Base-by-base conservation (phyloP, 2,888 invertebrate species). In the Teinopalpus imperialis region DNA sequence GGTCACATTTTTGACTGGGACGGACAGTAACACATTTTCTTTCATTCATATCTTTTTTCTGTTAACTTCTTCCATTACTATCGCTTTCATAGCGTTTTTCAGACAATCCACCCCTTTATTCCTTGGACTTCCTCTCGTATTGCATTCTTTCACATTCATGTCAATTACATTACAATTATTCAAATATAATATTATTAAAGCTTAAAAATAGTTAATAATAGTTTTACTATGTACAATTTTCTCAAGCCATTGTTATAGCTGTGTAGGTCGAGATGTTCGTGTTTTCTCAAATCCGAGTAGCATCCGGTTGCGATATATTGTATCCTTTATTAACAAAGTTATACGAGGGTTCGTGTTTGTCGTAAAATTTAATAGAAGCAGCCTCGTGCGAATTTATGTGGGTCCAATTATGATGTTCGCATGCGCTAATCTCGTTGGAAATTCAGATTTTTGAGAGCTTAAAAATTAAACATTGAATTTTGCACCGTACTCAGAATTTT, bases 301-400 rank as follows among this genome's bases (percentile, higher is more conserved):
- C 71, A 69, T 69, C 70, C 71, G 74, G 60, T 65, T 56, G 62
- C 69, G 64, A 81, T 81, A 77, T 74, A 79, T 78, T 70, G 77
- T 70, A 74, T 71, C 75, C 70, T 77, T 82, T 85, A 85, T 82
- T 83, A 86, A 80, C 81, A 83, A 87, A 87, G 83, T 86, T 86
- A 74, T 74, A 78, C 70, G 69, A 74, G 75, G 81, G 78, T 69
- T 61, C 66, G 59, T 77, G 80, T 78, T 79, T 76, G 76, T 77
- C 79, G 74, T 81, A 74, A 82, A 86, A 82, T 85, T 78, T 83
- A 85, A 85, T 83, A 83, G 77, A 74, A 78, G 76, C 79, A 69
- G 64, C 61, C 73, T 64, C 64, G 59, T 55, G 60, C 58, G 76
- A 80, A 81, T 83, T 82, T 81, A 82, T 76, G 75, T 66, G 68